Conservation (phyloP, 2,888 invertebrate species). For the Caenorhabditis becei region DNA sequence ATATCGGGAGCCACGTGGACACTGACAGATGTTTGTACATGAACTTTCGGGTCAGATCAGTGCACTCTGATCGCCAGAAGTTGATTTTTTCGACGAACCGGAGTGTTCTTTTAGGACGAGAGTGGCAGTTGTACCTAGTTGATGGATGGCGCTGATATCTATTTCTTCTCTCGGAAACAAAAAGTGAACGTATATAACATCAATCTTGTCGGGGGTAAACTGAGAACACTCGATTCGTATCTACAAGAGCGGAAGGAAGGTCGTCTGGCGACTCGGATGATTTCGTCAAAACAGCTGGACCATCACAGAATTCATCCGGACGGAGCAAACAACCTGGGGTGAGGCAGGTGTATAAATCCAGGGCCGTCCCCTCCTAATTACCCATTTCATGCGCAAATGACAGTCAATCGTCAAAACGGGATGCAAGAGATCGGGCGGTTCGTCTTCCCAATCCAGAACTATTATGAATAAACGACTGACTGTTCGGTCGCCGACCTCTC, state of each 20-base stretch:
- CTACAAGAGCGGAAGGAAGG: conserved; percentile 3
- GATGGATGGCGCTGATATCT: conserved; percentile 24
- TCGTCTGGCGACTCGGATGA: not conserved
- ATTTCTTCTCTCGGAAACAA: conserved; percentile 12
- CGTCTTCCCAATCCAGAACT: conserved; percentile 20
- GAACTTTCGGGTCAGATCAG: not conserved
- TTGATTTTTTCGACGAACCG: conserved; percentile 9
- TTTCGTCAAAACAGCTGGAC: conserved; percentile 29
- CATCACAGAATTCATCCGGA: conserved; percentile 2
- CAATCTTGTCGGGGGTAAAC: conserved; percentile 1
- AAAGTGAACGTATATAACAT: conserved; percentile 14
- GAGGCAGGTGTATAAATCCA: conserved; percentile 37
- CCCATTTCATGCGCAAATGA: not conserved
- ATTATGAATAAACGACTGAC: conserved; percentile 33
- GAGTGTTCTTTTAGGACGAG: conserved; percentile 13
- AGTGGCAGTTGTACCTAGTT: conserved; percentile 14
- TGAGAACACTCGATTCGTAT: conserved; percentile 8
- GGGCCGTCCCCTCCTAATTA: conserved; percentile 14
- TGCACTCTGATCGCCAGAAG: not conserved
- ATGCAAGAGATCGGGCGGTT: conserved; percentile 5
- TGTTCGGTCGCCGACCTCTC: conserved; percentile 16
- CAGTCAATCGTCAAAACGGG: conserved; percentile 16
- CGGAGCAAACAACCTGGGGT: conserved; percentile 1
- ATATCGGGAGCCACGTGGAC: not conserved
- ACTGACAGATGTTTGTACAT: not conserved